Evolutionary conservation across 1,140 invertebrate species (phyloP), one percentile per base, ranked within the genome.

Genomic region (Parapsyche elsis): DNA sequence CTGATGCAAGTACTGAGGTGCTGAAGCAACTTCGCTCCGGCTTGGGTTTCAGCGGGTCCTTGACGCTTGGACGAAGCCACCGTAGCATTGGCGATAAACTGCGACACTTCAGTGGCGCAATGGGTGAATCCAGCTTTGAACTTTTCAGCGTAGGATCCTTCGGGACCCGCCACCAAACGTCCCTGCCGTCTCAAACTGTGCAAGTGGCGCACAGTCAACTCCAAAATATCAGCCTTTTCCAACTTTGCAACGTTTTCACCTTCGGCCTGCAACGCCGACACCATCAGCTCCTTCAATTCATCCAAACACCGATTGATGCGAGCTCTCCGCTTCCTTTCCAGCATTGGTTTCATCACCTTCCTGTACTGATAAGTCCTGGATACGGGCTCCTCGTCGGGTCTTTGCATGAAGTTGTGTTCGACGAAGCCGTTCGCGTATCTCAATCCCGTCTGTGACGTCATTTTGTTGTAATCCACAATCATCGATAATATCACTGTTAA

Each of bases 191-290:
- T 92, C n/a, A 97, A 89, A 82, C 93, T 95, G 88, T 96, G 95
- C 82, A 99, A 89, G 85, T 98, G 96, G 84, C 95, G 92, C 21
- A 99, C 97, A 0, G 97, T 98, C 87, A 98, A 89, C 86, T 99
- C 97, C 81, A 99, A 90, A 85, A 99, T 98, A 88, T 99, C 97
- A 16, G 97, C 97, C 87, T 99, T 99, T 88, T 99, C 97, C 86
- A 99, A 88, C 85, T 98, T 97, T 49, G 95, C 94, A 45, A 96
- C 95, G 87, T 95, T 95, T 86, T 96, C 95, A 75, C 95, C 95
- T 87, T 96, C 95, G 59, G 93, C 92, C 81, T 95, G 94, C 9
- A 96, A 87, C 49, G 95, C 94, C 79, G 94, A 93, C 81, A 97
- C 93, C 92, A 98, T 96, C 84, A 98, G 88, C 86, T 95, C 94